phyloP scores from a whole-genome alignment of 1,140 invertebrate species.

The Trissolcus basalis region DNA sequence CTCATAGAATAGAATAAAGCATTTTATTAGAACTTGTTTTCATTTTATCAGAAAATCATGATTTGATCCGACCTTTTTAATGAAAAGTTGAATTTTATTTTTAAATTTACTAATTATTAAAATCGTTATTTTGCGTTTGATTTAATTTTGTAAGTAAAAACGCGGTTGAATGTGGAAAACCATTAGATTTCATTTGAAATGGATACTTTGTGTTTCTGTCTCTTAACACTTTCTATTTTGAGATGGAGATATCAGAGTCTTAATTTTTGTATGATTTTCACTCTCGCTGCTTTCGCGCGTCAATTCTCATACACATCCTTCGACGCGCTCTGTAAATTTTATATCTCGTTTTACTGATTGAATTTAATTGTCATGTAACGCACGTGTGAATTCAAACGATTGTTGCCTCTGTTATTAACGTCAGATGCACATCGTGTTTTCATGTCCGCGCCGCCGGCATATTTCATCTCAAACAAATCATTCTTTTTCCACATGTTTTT shows the following conservation, averaged over 20 bases:
- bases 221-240: slow-evolving; percentile 52
- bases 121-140: not conserved
- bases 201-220: slow-evolving; percentile 10
- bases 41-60: no score
- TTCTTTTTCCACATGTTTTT: no score
- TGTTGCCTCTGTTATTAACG: slow-evolving; percentile 8
- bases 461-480: no score
- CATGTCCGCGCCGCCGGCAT: no score
- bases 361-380: slow-evolving; percentile 37
- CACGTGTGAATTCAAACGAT: slow-evolving; percentile 35
- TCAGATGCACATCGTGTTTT: not conserved
- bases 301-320: slow-evolving; percentile 16
- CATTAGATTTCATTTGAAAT: slow-evolving; percentile 12
- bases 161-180: not conserved
- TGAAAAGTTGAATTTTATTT: no score
- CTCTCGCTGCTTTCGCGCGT: slow-evolving; percentile 43
- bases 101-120: not conserved
- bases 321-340: slow-evolving; percentile 50
- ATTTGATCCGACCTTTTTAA: no score
- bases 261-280: slow-evolving; percentile 40
- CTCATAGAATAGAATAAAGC: no score
- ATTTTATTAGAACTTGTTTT: no score
- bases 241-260: slow-evolving; percentile 40
- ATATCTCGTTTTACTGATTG: slow-evolving; percentile 42
- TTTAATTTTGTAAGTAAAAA: not conserved